These are phyloP conservation scores for Onychostoma macrolepis DNA, from an alignment of 2,113 vertebrate species.

Conservation along the genomic window DNA sequence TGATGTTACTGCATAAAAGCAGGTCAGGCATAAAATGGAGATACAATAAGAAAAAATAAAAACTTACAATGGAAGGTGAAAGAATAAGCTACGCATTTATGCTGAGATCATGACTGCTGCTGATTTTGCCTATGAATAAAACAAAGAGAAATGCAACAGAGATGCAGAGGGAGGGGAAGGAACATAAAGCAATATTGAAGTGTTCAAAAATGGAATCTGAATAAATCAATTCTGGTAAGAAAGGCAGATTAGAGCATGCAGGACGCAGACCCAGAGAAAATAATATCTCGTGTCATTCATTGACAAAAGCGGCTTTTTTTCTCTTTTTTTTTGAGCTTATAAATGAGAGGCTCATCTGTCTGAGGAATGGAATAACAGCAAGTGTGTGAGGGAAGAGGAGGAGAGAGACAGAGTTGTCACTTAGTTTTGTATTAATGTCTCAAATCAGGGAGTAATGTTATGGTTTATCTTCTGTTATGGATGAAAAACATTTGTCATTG, in stretches of 20 bases:
- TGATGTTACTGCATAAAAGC: slow-evolving; percentile 2
- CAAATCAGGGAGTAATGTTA: not conserved
- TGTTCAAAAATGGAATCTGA: slow-evolving; percentile 21
- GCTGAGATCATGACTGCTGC: slow-evolving; percentile 23
- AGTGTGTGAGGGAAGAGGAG: not conserved
- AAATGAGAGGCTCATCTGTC: slow-evolving; percentile 30
- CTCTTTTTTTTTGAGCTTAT: not conserved
- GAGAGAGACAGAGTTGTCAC: slow-evolving; percentile 2
- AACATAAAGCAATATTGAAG: not conserved
- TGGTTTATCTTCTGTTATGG: slow-evolving; percentile 13
- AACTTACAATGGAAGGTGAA: not conserved
- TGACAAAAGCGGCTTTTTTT: not conserved
- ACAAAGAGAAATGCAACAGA: slow-evolving; percentile 16
- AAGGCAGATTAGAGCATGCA: slow-evolving; percentile 1
- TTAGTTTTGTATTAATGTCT: slow-evolving; percentile 32
- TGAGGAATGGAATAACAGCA: slow-evolving; percentile 18
- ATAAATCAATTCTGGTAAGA: slow-evolving; percentile 28
- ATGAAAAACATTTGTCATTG: slow-evolving; percentile 27
- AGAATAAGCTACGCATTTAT: slow-evolving; percentile 8
- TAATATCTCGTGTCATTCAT: slow-evolving; percentile 30
- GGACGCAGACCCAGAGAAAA: slow-evolving; percentile 12
- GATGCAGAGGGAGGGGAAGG: slow-evolving; percentile 1
- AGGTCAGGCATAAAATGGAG: slow-evolving; percentile 14
- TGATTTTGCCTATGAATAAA: slow-evolving; percentile 19
- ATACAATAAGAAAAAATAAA: not conserved